phyloP scores from a whole-genome alignment of 2,888 invertebrate genomes.

The Pseudococcus viburni region DNA sequence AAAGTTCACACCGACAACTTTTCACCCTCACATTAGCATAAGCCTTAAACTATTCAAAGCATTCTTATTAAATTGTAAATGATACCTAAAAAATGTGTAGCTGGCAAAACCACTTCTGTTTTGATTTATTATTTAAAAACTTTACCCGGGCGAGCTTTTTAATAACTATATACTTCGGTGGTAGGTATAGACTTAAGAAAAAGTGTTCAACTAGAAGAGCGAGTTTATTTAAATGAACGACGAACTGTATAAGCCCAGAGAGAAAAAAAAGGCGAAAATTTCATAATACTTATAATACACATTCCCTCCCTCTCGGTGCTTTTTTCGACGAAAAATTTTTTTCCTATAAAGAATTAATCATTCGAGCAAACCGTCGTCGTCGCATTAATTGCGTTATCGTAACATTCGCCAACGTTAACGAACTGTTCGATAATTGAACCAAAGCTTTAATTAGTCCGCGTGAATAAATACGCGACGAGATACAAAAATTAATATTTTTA shows the following conservation, averaged over 20 bases:
- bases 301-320: neutral
- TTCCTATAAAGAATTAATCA: slow-evolving; percentile 22
- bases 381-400: slow-evolving; percentile 15
- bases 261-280: neutral
- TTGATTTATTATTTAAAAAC: slow-evolving; percentile 59
- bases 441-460: slow-evolving; percentile 31
- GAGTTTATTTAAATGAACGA: slow-evolving; percentile 41
- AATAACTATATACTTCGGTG: slow-evolving; percentile 46
- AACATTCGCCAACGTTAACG: slow-evolving; percentile 18
- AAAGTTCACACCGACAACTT: slow-evolving; percentile 34
- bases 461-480: slow-evolving; percentile 1
- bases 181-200: slow-evolving; percentile 38
- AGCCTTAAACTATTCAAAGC: slow-evolving; percentile 57
- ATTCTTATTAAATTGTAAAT: slow-evolving; percentile 58
- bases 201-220: slow-evolving; percentile 41
- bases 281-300: neutral
- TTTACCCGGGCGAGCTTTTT: slow-evolving; percentile 40
- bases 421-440: slow-evolving; percentile 17
- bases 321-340: neutral
- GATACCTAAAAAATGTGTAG: slow-evolving; percentile 57
- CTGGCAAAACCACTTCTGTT: slow-evolving; percentile 54
- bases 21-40: slow-evolving; percentile 56
- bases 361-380: slow-evolving; percentile 3
- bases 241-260: neutral
- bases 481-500: slow-evolving; percentile 5